Evolutionary conservation across 2,888 invertebrate species (phyloP).

Genomic region (Pseudanteris insignis): DNA sequence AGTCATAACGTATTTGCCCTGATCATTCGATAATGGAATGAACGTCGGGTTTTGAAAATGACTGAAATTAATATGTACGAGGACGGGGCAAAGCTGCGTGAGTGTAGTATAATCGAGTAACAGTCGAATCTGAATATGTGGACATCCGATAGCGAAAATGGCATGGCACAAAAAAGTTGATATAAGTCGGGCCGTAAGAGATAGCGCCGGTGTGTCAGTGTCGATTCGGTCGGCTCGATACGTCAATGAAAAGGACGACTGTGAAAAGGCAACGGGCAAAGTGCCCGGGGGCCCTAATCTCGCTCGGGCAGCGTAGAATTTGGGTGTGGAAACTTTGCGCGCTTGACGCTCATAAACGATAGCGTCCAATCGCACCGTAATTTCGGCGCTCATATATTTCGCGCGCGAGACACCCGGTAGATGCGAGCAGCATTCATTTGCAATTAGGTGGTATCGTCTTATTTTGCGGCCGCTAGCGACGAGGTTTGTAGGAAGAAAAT

Average conservation of each 20-base stretch:
- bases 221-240: constrained; percentile 5
- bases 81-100: too few species aligned
- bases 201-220: background rate
- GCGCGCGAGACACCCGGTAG: constrained; percentile 42
- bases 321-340: background rate
- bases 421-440: constrained; percentile 46
- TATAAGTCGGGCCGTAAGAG: background rate
- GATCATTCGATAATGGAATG: too few species aligned
- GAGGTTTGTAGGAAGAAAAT: constrained; percentile 45
- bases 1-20: too few species aligned
- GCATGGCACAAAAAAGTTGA: background rate
- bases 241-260: constrained; percentile 8
- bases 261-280: constrained; percentile 2
- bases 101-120: too few species aligned
- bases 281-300: constrained; percentile 7
- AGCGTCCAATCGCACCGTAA: constrained; percentile 22
- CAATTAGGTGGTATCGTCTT: constrained; percentile 46
- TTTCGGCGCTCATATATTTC: constrained; percentile 30
- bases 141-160: too few species aligned
- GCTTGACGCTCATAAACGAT: constrained; percentile 27
- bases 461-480: constrained; percentile 44
- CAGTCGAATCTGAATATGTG: too few species aligned
- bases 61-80: too few species aligned
- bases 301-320: constrained; percentile 1
- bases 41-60: too few species aligned